Evolutionary conservation across 2,797 vertebrate species (phyloP).

Genomic region (Apodemus agrarius): DNA sequence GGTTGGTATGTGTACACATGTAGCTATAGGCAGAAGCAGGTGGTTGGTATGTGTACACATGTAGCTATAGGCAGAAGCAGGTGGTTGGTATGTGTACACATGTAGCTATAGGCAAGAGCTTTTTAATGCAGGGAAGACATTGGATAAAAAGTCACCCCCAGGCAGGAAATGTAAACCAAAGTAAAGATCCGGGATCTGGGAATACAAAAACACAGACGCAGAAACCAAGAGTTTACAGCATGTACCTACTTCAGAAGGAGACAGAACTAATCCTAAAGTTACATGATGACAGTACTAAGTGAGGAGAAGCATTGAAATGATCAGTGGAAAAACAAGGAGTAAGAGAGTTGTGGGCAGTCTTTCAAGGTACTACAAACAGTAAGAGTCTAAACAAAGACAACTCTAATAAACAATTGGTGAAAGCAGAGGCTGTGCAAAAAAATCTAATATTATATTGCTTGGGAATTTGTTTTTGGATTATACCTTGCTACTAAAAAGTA

Average conservation of each 20-base stretch:
- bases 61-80: too few species aligned
- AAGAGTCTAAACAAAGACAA: neutral
- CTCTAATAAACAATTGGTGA: neutral
- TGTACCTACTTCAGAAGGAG: neutral
- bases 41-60: too few species aligned
- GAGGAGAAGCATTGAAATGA: neutral
- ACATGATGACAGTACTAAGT: neutral
- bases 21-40: too few species aligned
- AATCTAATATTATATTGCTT: neutral
- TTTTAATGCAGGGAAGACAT: neutral
- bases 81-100: too few species aligned
- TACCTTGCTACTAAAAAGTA: slow-evolving; percentile 13
- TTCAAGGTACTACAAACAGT: neutral
- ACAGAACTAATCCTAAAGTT: neutral
- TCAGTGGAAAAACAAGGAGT: slow-evolving; percentile 17
- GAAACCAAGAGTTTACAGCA: slow-evolving; percentile 20
- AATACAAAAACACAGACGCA: neutral
- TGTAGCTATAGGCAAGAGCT: neutral
- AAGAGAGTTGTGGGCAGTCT: neutral
- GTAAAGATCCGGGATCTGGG: neutral
- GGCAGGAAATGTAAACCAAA: neutral
- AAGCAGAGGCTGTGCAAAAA: neutral
- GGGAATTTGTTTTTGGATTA: neutral
- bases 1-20: too few species aligned
- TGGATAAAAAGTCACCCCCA: neutral